Conservation (phyloP, 2,888 invertebrate species). For the Stegana nigrithorax region DNA sequence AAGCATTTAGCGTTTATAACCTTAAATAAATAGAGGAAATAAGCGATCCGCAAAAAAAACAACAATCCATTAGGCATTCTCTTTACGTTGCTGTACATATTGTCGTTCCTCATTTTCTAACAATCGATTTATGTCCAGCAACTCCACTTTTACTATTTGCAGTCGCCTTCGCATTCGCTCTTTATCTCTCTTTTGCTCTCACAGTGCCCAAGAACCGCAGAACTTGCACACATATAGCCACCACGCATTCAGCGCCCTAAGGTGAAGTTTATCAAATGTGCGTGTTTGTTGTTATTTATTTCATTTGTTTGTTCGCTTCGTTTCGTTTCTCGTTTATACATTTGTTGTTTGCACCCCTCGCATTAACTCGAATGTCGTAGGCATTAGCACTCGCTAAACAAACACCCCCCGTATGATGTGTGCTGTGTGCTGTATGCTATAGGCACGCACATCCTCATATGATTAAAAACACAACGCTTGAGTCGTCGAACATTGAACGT, state of each 20-base stretch:
- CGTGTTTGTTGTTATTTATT: slow-evolving; percentile 14
- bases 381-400: slow-evolving; percentile 31
- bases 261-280: slow-evolving; percentile 5
- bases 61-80: too few species aligned
- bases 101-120: slow-evolving; percentile 29
- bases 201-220: background rate
- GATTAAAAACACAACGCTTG: slow-evolving; percentile 16
- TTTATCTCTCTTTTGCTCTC: background rate
- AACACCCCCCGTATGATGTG: too few species aligned
- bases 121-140: slow-evolving; percentile 41
- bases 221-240: slow-evolving; percentile 3
- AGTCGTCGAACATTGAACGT: too few species aligned
- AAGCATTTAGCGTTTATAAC: too few species aligned
- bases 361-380: slow-evolving; percentile 35
- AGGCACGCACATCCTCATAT: background rate
- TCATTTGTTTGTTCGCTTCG: background rate
- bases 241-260: background rate
- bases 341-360: background rate
- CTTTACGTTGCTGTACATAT: too few species aligned
- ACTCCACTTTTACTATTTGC: slow-evolving; percentile 11
- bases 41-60: too few species aligned
- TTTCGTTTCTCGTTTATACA: background rate
- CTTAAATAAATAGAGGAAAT: too few species aligned
- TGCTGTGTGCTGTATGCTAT: too few species aligned
- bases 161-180: background rate